These are phyloP conservation scores for Thripadectes ignobilis DNA, from an alignment of 2,797 vertebrate genomes.

Conservation along the genomic window DNA sequence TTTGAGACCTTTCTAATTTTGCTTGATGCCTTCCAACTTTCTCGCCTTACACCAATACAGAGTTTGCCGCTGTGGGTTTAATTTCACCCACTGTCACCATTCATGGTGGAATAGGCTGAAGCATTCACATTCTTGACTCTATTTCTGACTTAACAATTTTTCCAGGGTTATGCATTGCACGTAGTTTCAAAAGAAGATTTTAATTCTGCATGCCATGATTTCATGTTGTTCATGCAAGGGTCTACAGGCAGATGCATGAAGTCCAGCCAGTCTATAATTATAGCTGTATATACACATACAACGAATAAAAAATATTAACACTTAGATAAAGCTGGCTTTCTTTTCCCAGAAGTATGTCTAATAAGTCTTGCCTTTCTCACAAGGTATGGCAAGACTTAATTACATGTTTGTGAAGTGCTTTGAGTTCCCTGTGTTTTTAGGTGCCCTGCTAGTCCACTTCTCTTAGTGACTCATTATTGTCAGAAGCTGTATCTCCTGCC, in stretches of 20 bases:
- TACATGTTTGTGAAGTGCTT: constrained; percentile 28
- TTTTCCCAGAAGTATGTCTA: not conserved
- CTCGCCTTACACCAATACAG: not conserved
- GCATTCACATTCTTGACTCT: not conserved
- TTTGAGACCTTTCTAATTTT: constrained; percentile 37
- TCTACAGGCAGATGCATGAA: not conserved
- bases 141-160: not conserved
- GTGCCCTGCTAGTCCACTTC: not conserved
- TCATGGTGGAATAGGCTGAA: not conserved
- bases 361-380: not conserved
- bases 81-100: not conserved
- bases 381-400: constrained; percentile 4
- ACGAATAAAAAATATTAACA: not conserved
- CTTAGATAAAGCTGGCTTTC: not conserved
- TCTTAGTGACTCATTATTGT: not conserved
- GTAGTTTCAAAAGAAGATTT: not conserved
- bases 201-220: not conserved
- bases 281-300: not conserved
- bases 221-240: not conserved
- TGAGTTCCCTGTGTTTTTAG: not conserved
- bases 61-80: not conserved
- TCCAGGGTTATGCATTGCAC: not conserved
- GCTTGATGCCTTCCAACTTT: not conserved
- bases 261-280: not conserved
- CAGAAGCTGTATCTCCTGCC: not conserved